phyloP scores from a whole-genome alignment of 2,888 invertebrate genomes.

The Drosophila koepferae region DNA sequence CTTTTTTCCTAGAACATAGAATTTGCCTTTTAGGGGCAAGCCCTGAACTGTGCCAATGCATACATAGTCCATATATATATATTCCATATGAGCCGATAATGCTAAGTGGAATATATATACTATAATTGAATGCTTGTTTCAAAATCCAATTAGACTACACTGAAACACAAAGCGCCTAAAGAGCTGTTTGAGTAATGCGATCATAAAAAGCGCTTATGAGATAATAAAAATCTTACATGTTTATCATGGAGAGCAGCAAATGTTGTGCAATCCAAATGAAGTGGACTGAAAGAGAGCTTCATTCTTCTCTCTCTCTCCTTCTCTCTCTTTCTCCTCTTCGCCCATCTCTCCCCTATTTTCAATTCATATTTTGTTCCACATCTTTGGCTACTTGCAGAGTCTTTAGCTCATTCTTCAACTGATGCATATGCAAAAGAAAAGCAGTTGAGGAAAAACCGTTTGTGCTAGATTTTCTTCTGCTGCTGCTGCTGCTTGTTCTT shows the following conservation, averaged over 20 bases:
- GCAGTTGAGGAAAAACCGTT: constrained; percentile 15
- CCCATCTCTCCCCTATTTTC: too few species aligned
- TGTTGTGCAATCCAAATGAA: constrained; percentile 2
- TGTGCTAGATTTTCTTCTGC: constrained; percentile 42
- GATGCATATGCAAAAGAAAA: constrained; percentile 13
- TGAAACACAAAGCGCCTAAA: constrained; percentile 8
- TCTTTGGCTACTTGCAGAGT: not conserved
- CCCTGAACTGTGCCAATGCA: too few species aligned
- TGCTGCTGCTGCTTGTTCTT: not conserved
- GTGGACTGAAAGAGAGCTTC: not conserved
- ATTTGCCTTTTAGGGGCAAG: not conserved
- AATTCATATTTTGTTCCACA: not conserved
- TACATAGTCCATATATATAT: too few species aligned
- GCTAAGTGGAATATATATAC: constrained; percentile 1
- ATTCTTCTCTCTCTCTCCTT: not conserved
- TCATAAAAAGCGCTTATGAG: constrained; percentile 18
- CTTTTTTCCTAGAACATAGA: not conserved
- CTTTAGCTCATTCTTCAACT: not conserved
- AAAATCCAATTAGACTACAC: constrained; percentile 5
- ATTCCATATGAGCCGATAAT: not conserved
- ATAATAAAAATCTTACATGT: constrained; percentile 14
- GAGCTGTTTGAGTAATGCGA: constrained; percentile 7
- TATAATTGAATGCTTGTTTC: not conserved
- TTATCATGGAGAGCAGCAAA: not conserved
- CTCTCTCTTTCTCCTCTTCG: not conserved